phyloP scores from a whole-genome alignment of 2,797 vertebrate genomes.

The Adrianichthys oophorus region DNA sequence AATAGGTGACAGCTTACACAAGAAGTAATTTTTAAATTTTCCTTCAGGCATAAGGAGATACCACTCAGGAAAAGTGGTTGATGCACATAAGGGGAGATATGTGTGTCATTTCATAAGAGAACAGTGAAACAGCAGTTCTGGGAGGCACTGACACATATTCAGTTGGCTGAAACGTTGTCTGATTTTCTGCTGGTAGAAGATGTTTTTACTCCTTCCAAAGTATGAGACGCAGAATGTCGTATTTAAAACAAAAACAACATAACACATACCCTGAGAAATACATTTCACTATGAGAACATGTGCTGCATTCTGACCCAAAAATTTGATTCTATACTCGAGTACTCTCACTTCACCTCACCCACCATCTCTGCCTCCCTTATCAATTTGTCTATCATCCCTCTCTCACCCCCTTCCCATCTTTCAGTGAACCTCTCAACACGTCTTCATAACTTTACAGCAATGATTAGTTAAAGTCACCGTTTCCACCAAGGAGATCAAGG shows the following conservation, averaged over 20 bases:
- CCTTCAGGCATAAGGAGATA: slow-evolving; percentile 2
- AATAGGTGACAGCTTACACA: slow-evolving; percentile 7
- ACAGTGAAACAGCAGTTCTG: slow-evolving; percentile 6
- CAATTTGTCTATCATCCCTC: slow-evolving; percentile 57
- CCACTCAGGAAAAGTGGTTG: neutral
- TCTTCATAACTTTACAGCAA: slow-evolving; percentile 63
- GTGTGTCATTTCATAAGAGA: slow-evolving; percentile 1
- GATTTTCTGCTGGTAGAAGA: slow-evolving; percentile 3
- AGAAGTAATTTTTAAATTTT: slow-evolving; percentile 2
- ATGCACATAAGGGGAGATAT: neutral
- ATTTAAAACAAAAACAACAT: slow-evolving; percentile 22
- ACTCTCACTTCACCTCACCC: slow-evolving; percentile 21
- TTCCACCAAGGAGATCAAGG: slow-evolving; percentile 65
- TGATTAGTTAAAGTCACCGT: slow-evolving; percentile 59
- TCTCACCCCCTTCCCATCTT: slow-evolving; percentile 48
- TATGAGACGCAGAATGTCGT: neutral
- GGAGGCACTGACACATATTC: slow-evolving; percentile 1
- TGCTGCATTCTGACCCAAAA: slow-evolving; percentile 32
- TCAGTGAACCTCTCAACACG: slow-evolving; percentile 67
- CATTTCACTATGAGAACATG: slow-evolving; percentile 17
- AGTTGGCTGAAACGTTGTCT: neutral
- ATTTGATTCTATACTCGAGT: slow-evolving; percentile 26
- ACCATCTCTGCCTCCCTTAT: slow-evolving; percentile 21
- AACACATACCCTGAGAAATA: slow-evolving; percentile 11
- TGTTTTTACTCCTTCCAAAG: slow-evolving; percentile 1